Evolutionary conservation across 92 coral and sea anemone species (phyloP).

Genomic region (Phenganax subtilis): DNA sequence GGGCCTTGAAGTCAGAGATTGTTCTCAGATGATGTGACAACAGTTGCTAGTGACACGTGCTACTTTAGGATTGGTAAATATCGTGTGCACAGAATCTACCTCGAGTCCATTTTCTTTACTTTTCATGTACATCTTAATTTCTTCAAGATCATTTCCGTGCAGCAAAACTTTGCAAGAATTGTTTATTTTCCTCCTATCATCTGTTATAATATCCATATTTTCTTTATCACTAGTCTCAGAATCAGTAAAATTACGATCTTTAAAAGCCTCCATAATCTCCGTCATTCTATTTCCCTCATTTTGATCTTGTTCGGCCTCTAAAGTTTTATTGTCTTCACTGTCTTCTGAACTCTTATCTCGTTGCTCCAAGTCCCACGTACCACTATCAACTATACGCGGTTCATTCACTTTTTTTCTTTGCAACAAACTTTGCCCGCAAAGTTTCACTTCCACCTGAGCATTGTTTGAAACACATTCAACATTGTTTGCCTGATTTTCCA

Average conservation of each 20-base stretch:
- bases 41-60: constrained; percentile 75
- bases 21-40: constrained; percentile 76
- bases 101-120: constrained; percentile 26
- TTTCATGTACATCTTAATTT: constrained; percentile 33
- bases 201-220: background rate
- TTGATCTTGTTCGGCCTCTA: background rate
- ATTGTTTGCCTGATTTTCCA: background rate
- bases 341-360: background rate
- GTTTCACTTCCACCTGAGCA: background rate
- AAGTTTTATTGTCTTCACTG: background rate
- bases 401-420: background rate
- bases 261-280: background rate
- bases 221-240: constrained; percentile 13
- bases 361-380: background rate
- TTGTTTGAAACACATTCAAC: background rate
- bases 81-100: constrained; percentile 26
- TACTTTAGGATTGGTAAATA: constrained; percentile 31
- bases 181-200: background rate
- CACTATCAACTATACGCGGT: background rate
- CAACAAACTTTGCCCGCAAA: background rate
- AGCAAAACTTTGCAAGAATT: background rate
- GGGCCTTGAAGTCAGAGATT: background rate
- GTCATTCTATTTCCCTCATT: background rate
- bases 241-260: background rate
- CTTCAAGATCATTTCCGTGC: constrained; percentile 34